Evolutionary conservation across 2,797 vertebrate genomes (phyloP), one percentile per base, ranked within the genome.

Genomic region (Tapera naevia): DNA sequence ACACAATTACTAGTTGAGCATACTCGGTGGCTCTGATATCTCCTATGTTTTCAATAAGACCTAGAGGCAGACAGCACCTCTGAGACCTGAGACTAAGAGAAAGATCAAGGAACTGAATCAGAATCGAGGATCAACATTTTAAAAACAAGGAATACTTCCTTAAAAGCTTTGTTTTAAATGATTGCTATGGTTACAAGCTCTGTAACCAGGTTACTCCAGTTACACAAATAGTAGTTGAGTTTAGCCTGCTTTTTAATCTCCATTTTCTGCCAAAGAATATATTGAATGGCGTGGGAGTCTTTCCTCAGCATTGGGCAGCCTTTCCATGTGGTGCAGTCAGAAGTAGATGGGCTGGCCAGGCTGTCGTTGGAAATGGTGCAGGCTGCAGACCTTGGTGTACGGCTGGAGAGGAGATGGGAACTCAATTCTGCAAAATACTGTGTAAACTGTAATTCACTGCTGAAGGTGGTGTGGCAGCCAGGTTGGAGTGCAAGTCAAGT

Each of bases 151-250:
- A 81, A 7, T 94, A 79, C 76, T 89, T 87, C 83, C 58, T 89
- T 93, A 72, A 73, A 79, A 88, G 46, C 65, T 80, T 76, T 81
- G 39, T 93, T 96, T 74, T 74, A 65, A 92, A 35, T 83, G 57
- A 78, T 78, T 78, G 57, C 82, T 92, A 30, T 91, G 66, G 80
- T 94, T 94, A 89, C 85, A 73, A 88, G 54, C 33, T 57, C n/a
- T 73, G 76, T 92, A 93, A 90, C 88, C 65, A 95, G 62, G 92
- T 88, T 96, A 97, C 97, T 98, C 97, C 88, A 91, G 91, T 94
- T 96, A 96, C 97, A 98, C 94, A 97, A 98, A 98, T 96, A 97
- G 92, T 75, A 79, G 80, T 87, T 89, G 94, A 88, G 93, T 88
- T 78, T 86, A 83, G 73, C 28, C 9, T 79, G 48, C 48, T 73